Evolutionary conservation across 2,888 invertebrate species (phyloP), one percentile per base, ranked within the genome.

Genomic region (Esperia sulphurella): DNA sequence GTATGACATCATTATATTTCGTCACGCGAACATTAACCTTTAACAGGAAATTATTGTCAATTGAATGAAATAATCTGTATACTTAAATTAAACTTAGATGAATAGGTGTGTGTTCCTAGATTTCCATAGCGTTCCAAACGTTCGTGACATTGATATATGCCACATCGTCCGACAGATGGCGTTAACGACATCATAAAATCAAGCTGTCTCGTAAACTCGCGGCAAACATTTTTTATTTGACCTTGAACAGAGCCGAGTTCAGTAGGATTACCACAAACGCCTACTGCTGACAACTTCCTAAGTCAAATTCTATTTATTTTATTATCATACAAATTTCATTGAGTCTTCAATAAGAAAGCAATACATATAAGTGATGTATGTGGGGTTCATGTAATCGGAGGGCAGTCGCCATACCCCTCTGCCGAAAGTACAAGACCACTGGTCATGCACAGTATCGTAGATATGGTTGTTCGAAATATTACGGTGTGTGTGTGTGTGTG

Each of bases 11-110:
- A 67, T 61, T 55, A 57, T 58, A 35, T 60, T 60, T 63, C 58
- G 63, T 57, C 56, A 57, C 54, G 38, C 63, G 74, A 61, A 58
- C 71, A 65, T 67, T 69, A 66, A 69, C 70, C 73, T 67, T 54
- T 63, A 48, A 45, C 51, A 57, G 54, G 53, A 64, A 65, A 61
- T 58, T 46, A 52, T 52, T 48, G 13, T 2, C 14, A 5, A 39
- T 39, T 14, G 13, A 8, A 6, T 39, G 14, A 14, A 14, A 13
- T 14, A 39, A 39, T 39, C 8, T 14, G 31, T 21, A 21, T 3
- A 21, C 21, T 21, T 21, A 31, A 31, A 31, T 31, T 31, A 31
- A 31, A 31, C 31, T 8, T 8, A 30, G 30, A 8, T 30, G 8
- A 5, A 30, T 8, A 30, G 30, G 5, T 7, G 6, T 7, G 30